A percentile compares a stretch with the other conserved stretches of the same genome.
phyloP scores from a whole-genome alignment of 2,797 vertebrate species.

The Tauraco hartlaubi region DNA sequence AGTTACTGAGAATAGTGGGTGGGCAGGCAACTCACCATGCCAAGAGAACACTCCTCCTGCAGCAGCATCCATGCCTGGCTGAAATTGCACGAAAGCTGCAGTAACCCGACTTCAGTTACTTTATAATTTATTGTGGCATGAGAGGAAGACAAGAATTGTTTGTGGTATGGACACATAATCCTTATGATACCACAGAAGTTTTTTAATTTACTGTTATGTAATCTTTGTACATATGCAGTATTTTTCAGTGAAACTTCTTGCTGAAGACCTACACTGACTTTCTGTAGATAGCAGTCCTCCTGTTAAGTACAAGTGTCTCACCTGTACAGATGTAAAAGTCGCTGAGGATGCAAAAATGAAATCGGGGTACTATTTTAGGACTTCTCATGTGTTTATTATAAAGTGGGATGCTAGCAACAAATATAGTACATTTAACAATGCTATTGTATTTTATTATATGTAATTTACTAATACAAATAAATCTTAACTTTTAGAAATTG shows the following conservation, averaged over 20 bases:
- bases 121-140: constrained; percentile 92
- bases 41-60: constrained; percentile 72
- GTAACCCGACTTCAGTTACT: constrained; percentile 57
- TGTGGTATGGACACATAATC: constrained; percentile 83
- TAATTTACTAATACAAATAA: constrained; percentile 86
- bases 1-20: constrained; percentile 89
- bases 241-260: constrained; percentile 84
- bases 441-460: constrained; percentile 85
- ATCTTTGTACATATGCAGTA: constrained; percentile 95
- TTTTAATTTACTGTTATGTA: constrained; percentile 92
- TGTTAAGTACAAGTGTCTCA: constrained; percentile 85
- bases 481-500: constrained; percentile 83
- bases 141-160: constrained; percentile 75
- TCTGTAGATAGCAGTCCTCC: constrained; percentile 89
- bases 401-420: constrained; percentile 79
- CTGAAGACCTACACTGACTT: constrained; percentile 83
- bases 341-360: constrained; percentile 69
- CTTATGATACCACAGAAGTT: constrained; percentile 86
- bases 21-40: constrained; percentile 7
- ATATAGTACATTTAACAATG: constrained; percentile 81
- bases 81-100: constrained; percentile 77
- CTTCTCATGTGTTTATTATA: constrained; percentile 77
- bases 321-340: constrained; percentile 82
- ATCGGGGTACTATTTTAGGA: constrained; percentile 81
- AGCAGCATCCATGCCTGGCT: constrained; percentile 71